These are phyloP conservation scores for Yponomeuta malinellus DNA, from an alignment of 2,888 invertebrate genomes.

Conservation along the genomic window DNA sequence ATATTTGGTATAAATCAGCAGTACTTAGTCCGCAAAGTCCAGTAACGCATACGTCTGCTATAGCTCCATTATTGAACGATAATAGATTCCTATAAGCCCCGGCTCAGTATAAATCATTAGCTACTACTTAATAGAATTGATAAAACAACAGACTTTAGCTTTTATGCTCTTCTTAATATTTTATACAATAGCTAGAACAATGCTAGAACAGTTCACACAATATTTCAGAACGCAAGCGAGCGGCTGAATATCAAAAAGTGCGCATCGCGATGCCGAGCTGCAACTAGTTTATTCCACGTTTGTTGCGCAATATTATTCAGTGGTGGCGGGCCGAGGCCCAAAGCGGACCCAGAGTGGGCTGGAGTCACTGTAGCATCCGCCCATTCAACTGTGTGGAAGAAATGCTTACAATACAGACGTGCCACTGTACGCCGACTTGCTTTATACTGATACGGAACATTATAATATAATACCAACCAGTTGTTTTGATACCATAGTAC, in stretches of 20 bases:
- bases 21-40: not conserved
- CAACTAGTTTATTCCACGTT: conserved; percentile 3
- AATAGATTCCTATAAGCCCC: not conserved
- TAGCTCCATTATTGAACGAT: not conserved
- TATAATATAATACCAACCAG: not conserved
- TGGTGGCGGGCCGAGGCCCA: not conserved
- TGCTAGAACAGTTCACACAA: not conserved
- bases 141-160: too few relatives aligned
- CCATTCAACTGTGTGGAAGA: not conserved
- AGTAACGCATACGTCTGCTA: not conserved
- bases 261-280: not conserved
- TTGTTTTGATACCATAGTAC: not conserved
- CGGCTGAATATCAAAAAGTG: conserved; percentile 1
- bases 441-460: not conserved
- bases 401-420: conserved; percentile 1
- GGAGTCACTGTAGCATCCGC: not conserved
- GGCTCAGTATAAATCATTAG: not conserved
- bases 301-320: not conserved
- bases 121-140: not conserved
- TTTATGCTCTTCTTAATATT: not conserved
- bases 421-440: not conserved
- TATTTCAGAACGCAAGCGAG: not conserved
- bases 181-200: not conserved
- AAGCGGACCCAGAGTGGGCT: not conserved
- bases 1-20: not conserved